Evolutionary conservation across 2,888 invertebrate genomes (phyloP).

Genomic region (Cremastinae sp.): DNA sequence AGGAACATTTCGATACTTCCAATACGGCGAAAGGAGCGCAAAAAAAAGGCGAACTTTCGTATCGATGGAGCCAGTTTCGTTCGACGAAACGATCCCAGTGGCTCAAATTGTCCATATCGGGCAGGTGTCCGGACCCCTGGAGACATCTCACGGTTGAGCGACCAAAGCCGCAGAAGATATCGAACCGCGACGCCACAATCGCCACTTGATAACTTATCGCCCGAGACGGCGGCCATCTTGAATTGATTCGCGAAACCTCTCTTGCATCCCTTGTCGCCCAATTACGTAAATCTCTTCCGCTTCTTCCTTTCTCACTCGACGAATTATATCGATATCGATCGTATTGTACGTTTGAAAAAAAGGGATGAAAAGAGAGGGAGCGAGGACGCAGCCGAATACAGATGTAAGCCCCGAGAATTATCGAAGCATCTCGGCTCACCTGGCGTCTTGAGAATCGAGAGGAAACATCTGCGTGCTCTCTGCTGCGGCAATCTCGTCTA

Average conservation of each 20-base stretch:
- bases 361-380: slow-evolving; percentile 54
- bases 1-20: too few species aligned
- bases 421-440: slow-evolving; percentile 78
- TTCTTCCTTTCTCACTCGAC: background rate
- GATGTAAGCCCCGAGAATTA: slow-evolving; percentile 68
- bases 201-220: slow-evolving; percentile 6
- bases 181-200: slow-evolving; percentile 20
- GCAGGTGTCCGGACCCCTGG: slow-evolving; percentile 28
- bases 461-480: slow-evolving; percentile 65
- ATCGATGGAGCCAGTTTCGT: background rate
- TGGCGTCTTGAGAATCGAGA: slow-evolving; percentile 66
- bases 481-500: slow-evolving; percentile 63
- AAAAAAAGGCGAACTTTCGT: slow-evolving; percentile 15
- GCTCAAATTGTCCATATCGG: too few species aligned
- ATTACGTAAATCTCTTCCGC: too few species aligned
- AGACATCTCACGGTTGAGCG: slow-evolving; percentile 52
- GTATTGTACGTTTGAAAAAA: slow-evolving; percentile 2
- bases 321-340: slow-evolving; percentile 33
- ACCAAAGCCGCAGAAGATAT: slow-evolving; percentile 28
- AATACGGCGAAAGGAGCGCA: too few species aligned
- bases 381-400: slow-evolving; percentile 65
- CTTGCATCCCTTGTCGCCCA: too few species aligned
- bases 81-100: too few species aligned
- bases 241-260: background rate
- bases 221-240: background rate